These are phyloP conservation scores for Parelbella ahira DNA, from an alignment of 2,888 invertebrate genomes.

Conservation along the genomic window DNA sequence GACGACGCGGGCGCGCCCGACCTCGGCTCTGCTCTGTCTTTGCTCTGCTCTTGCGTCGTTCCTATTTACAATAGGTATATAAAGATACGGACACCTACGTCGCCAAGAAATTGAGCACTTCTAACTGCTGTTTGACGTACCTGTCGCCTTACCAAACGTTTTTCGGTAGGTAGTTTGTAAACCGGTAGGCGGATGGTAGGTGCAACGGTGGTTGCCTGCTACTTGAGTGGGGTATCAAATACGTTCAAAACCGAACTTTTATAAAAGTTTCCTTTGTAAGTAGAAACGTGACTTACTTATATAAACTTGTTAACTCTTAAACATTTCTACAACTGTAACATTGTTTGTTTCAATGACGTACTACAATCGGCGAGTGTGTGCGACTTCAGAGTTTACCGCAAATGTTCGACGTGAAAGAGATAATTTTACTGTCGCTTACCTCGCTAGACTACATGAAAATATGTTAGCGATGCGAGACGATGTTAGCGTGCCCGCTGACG, in stretches of 20 bases:
- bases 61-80: slow-evolving; percentile 38
- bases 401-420: slow-evolving; percentile 18
- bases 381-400: slow-evolving; percentile 30
- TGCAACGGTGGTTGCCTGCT: no score
- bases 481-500: slow-evolving; percentile 55
- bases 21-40: slow-evolving; percentile 64
- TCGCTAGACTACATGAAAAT: slow-evolving; percentile 23
- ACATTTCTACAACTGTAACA: slow-evolving; percentile 34
- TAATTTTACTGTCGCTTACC: slow-evolving; percentile 22
- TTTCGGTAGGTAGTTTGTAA: background rate
- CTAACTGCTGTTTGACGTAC: background rate
- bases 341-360: slow-evolving; percentile 41
- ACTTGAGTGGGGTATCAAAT: no score
- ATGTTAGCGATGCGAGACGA: slow-evolving; percentile 27
- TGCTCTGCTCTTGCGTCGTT: slow-evolving; percentile 72
- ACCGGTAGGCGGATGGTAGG: no score
- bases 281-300: slow-evolving; percentile 43
- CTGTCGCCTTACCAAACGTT: background rate
- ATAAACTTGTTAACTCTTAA: slow-evolving; percentile 41
- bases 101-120: no score
- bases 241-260: no score
- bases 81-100: slow-evolving; percentile 27
- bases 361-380: slow-evolving; percentile 36
- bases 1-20: slow-evolving; percentile 50
- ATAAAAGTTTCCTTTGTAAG: no score